Conservation (phyloP, 2,888 invertebrate genomes). For the Pyrrhosoma nymphula region DNA sequence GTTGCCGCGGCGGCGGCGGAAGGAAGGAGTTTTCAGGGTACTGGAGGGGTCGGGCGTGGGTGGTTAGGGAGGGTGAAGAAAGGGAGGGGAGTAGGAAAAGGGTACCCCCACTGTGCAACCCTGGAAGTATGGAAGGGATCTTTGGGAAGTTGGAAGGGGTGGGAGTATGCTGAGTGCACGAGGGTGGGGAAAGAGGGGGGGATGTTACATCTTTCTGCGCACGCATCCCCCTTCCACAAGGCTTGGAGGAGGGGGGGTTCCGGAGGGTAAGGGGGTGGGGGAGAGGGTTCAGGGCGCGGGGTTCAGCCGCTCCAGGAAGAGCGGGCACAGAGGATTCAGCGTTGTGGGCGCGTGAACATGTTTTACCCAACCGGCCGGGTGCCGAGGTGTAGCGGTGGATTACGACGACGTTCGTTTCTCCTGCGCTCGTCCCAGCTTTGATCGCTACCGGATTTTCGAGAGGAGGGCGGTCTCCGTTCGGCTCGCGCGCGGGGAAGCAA, state of each 20-base stretch:
- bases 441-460: background rate
- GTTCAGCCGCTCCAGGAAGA: background rate
- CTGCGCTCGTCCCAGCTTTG: background rate
- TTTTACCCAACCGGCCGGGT: background rate
- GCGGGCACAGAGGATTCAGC: constrained; percentile 37
- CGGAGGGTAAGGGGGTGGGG: background rate
- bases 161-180: background rate
- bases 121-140: background rate
- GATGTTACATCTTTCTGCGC: constrained; percentile 46
- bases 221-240: background rate
- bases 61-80: background rate
- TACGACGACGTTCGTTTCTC: background rate
- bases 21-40: background rate
- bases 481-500: background rate
- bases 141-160: background rate
- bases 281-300: background rate
- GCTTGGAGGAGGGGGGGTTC: background rate
- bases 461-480: background rate
- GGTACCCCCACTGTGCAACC: background rate
- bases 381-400: constrained; percentile 2
- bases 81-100: background rate
- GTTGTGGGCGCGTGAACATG: constrained; percentile 51
- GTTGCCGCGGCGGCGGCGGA: constrained; percentile 9
- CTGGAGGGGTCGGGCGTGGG: background rate
- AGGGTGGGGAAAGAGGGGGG: background rate